A percentile compares a stretch with the other conserved stretches of the same genome.
These are phyloP conservation scores for Xiphorhynchus elegans DNA, from an alignment of 2,113 vertebrate genomes.

Conservation along the genomic window DNA sequence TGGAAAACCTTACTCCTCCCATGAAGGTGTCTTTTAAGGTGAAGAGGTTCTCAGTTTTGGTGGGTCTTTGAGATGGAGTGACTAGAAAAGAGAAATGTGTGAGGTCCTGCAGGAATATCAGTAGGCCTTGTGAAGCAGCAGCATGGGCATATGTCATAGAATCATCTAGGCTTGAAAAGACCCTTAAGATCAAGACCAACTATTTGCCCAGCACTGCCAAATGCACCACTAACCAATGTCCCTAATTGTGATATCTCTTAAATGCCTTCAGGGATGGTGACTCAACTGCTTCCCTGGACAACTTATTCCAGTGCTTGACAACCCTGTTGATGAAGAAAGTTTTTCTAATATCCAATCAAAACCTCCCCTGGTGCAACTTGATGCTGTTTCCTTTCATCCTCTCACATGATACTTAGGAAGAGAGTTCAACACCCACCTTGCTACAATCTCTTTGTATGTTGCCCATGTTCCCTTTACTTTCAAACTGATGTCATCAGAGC, in stretches of 20 bases:
- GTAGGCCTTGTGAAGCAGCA: not conserved
- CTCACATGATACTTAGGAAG: not conserved
- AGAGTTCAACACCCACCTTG: fast-evolving
- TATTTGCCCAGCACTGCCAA: not conserved
- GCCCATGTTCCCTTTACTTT: not conserved
- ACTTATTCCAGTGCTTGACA: not conserved
- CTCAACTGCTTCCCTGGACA: not conserved
- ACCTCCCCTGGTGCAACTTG: not conserved
- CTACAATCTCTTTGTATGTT: not conserved
- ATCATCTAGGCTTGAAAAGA: not conserved
- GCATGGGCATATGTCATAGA: not conserved
- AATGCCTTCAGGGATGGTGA: not conserved
- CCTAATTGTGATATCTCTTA: not conserved
- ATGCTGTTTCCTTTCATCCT: not conserved
- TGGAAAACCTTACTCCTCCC: not conserved
- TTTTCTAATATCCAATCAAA: not conserved
- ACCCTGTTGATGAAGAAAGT: not conserved
- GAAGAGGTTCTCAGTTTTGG: not conserved
- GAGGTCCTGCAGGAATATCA: not conserved
- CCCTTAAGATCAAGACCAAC: not conserved
- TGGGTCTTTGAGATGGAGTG: not conserved
- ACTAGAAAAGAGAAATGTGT: not conserved
- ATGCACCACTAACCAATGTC: not conserved
- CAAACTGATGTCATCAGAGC: not conserved
- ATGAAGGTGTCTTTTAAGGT: not conserved